Evolutionary conservation across 2,113 vertebrate species (phyloP).

Genomic region (Cygnus buccinator): DNA sequence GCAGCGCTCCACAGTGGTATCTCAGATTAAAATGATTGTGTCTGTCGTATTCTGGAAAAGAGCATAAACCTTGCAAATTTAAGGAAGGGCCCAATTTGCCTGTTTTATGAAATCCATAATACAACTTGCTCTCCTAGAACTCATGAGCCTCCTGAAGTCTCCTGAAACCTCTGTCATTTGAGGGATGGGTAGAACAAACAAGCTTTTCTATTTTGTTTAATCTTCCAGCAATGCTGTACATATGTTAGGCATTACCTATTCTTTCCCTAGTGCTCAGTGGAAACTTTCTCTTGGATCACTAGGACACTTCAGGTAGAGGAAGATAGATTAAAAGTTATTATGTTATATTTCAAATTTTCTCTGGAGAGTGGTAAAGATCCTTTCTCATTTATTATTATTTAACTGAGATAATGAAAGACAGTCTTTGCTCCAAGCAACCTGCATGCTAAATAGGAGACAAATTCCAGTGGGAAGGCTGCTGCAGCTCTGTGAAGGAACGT

Average conservation of each 20-base stretch:
- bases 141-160: not conserved
- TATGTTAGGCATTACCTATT: not conserved
- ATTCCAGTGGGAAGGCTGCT: not conserved
- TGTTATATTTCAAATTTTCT: not conserved
- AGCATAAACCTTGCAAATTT: not conserved
- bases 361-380: not conserved
- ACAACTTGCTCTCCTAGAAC: not conserved
- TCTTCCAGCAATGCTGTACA: not conserved
- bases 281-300: not conserved
- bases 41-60: not conserved
- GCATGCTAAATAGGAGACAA: not conserved
- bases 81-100: not conserved
- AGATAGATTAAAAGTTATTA: not conserved
- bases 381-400: slow-evolving; percentile 13
- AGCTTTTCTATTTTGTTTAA: not conserved
- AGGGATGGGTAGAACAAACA: not conserved
- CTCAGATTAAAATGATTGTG: not conserved
- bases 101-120: not conserved
- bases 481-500: not conserved
- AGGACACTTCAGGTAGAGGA: not conserved
- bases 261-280: not conserved
- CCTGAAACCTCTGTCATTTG: not conserved
- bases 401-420: not conserved
- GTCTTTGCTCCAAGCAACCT: not conserved
- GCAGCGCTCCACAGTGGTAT: not conserved